phyloP scores from a whole-genome alignment of 2,113 vertebrate genomes.

The Pristiophorus japonicus region DNA sequence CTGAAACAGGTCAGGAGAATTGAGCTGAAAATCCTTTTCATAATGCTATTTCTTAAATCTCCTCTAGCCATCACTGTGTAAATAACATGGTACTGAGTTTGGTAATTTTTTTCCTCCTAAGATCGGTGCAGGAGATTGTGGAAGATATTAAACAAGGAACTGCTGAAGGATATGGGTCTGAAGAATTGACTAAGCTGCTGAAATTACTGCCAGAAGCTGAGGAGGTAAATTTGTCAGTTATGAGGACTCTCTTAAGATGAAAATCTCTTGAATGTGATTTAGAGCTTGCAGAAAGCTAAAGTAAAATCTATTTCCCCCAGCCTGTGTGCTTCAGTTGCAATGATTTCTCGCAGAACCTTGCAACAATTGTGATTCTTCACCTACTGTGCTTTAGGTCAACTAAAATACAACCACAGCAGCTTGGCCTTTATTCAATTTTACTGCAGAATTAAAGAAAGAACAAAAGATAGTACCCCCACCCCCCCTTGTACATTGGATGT shows the following conservation, averaged over 20 bases:
- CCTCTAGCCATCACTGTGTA: background rate
- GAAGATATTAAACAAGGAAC: conserved; percentile 55
- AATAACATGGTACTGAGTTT: background rate
- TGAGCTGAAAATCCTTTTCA: background rate
- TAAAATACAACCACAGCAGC: background rate
- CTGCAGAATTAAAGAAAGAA: background rate
- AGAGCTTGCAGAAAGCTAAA: background rate
- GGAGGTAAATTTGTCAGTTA: conserved; percentile 54
- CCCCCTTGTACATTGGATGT: background rate
- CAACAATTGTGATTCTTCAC: background rate
- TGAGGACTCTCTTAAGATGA: background rate
- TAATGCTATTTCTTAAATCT: background rate
- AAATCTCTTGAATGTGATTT: background rate
- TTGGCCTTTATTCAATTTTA: background rate
- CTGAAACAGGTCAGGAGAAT: background rate
- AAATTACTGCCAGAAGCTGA: conserved; percentile 64
- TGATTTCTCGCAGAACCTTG: background rate
- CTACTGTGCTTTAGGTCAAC: background rate
- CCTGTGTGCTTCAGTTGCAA: background rate
- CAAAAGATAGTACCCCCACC: background rate
- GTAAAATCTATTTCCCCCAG: background rate
- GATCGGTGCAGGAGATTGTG: conserved; percentile 53
- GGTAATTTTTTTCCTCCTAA: conserved; percentile 39
- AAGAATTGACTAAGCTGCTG: conserved; percentile 62
- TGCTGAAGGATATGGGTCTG: conserved; percentile 51